Base-by-base conservation (phyloP, 2,113 vertebrate genomes). In the Rhabdornis inornatus region DNA sequence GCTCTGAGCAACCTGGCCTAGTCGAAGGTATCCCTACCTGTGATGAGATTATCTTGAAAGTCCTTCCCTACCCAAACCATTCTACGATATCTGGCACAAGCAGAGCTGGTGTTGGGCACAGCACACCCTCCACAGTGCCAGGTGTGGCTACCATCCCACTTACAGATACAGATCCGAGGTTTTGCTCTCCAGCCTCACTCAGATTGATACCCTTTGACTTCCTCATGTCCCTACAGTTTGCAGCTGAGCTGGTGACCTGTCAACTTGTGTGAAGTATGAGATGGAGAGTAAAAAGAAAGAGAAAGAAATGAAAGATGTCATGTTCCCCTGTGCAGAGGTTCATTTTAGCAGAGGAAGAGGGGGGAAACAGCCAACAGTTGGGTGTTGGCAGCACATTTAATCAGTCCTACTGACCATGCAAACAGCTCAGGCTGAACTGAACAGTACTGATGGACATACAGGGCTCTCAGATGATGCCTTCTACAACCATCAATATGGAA, bases 121-220 rank as follows among this genome's bases (percentile, higher is more conserved):
- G 18, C 6, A 11, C 0, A 6, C 7, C 18, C 25, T 65, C 20
- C 2, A 5, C 31, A 64, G 53, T 1, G 5, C 27, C 25, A 0
- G 0, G 8, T 47, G 28, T 33, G 14, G 21, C 35, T 79, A 40
- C 15, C 7, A 44, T 53, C 40, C 49, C 44, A 55, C 35, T 40
- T 40, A 56, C 28, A 53, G 44, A 53, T 68, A 79, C 2, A 10
- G 52, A 87, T n/a, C 44, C 42, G 15, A 57, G 22, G 37, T 25
- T 91, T 69, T 92, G n/a, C 47, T 27, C 44, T 94, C 33, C n/a
- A 60, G 15, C 17, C 27, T 52, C 27, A 17, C n/a, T 56, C 39
- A 42, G 35, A 31, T 8, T 66, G 18, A 61, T 35, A 78, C 6
- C 9, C 15, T 64, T 68, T 60, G 40, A 21, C 31, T 90, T 63